Conservation (phyloP, 2,888 invertebrate genomes). For the Drosophila pseudotalamancana region DNA sequence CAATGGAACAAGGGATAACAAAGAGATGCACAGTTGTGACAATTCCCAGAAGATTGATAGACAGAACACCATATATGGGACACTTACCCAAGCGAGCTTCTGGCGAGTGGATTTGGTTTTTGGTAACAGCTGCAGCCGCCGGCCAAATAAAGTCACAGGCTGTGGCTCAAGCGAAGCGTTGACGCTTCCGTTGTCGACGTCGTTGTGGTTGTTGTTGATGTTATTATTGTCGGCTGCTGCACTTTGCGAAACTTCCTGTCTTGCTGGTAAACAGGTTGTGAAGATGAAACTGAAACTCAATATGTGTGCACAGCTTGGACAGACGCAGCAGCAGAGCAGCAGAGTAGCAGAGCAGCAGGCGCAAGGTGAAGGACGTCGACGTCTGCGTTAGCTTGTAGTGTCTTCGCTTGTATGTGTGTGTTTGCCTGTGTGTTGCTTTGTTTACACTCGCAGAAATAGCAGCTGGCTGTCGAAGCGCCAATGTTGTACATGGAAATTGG, state of each 20-base stretch:
- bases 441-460: slow-evolving; percentile 70
- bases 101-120: slow-evolving; percentile 21
- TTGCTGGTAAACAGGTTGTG: slow-evolving; percentile 56
- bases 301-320: slow-evolving; percentile 41
- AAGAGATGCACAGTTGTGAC: slow-evolving; percentile 35
- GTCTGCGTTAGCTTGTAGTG: slow-evolving; percentile 23
- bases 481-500: slow-evolving; percentile 54
- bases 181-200: slow-evolving; percentile 52
- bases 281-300: slow-evolving; percentile 69
- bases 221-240: slow-evolving; percentile 61
- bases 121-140: slow-evolving; percentile 60
- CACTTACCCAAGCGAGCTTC: slow-evolving; percentile 56
- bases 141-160: slow-evolving; percentile 40
- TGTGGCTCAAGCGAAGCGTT: slow-evolving; percentile 53
- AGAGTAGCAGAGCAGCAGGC: slow-evolving; percentile 35
- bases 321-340: slow-evolving; percentile 11
- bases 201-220: slow-evolving; percentile 18
- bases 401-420: slow-evolving; percentile 8
- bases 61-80: slow-evolving; percentile 4
- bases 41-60: slow-evolving; percentile 22
- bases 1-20: slow-evolving; percentile 34
- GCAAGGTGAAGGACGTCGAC: slow-evolving; percentile 76
- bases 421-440: slow-evolving; percentile 51
- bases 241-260: slow-evolving; percentile 77
- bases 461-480: slow-evolving; percentile 56